phyloP scores from a whole-genome alignment of 2,113 vertebrate genomes.

The Entomyzon cyanotis region DNA sequence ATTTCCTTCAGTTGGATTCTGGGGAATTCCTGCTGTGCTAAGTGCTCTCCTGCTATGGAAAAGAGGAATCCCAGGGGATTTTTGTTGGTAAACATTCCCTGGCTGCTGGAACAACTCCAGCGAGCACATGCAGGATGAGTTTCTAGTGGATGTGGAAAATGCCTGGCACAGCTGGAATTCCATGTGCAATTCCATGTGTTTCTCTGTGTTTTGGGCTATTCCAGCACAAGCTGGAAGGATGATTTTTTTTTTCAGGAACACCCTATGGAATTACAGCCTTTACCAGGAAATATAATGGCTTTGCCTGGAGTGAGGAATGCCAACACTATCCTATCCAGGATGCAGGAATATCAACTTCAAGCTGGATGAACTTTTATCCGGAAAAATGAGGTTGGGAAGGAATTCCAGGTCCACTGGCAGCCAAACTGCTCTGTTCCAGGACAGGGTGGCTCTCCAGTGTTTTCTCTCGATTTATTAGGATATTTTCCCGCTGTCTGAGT shows the following conservation, averaged over 20 bases:
- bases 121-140: neutral
- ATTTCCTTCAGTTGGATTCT: neutral
- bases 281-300: neutral
- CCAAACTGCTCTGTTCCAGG: neutral
- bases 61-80: neutral
- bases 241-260: neutral
- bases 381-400: neutral
- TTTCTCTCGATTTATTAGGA: neutral
- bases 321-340: neutral
- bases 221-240: neutral
- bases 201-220: neutral
- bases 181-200: fast-evolving
- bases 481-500: neutral
- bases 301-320: neutral
- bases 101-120: neutral
- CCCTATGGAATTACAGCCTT: neutral
- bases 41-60: neutral
- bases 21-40: neutral
- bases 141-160: neutral
- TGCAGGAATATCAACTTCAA: neutral
- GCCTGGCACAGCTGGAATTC: neutral
- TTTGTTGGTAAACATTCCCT: neutral
- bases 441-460: fast-evolving
- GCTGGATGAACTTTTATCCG: neutral
- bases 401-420: neutral